Evolutionary conservation across 2,888 invertebrate species (phyloP), one percentile per base, ranked within the genome.

Genomic region (Bunonema sp.): DNA sequence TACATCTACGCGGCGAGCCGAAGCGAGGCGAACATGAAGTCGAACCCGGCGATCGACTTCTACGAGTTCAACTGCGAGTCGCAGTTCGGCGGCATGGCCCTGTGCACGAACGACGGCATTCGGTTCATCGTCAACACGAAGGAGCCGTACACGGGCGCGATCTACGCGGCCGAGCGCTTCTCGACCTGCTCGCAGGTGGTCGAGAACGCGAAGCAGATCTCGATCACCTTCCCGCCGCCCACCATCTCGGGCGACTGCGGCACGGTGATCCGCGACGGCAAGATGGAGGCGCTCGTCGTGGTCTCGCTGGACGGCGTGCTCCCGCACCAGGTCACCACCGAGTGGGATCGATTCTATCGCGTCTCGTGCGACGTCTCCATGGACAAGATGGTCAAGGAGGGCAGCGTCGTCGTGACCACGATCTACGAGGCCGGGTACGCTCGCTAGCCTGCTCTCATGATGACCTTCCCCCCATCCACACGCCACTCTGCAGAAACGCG

Each of bases 41-140:
- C 56, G 37, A 65, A 67, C 38, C 67, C 67, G 12, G 47, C 63
- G 15, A 59, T 54, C 47, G 68, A 68, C 45, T 68, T 59, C 46
- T 68, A 68, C 52, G 68, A 68, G 49, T 68, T 68, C 59, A 68
- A 68, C 46, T 68, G 68, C 32, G 66, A 68, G 41, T 61, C 67
- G 8, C 67, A 68, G 42, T 68, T 68, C 47, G 68, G 68, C 23
- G 68, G 68, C 37, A 68, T 68, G 68, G 68, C 68, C 19, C 49
- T 68, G 33, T 68, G 68, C 48, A 68, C 68, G 22, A 68, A 68
- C 49, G 67, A 68, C 34, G 68, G 68, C 42, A 68, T 68, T 42
- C 53, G 66, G 8, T 68, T 68, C 56, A 69, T 68, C 43, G 67
- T 68, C 42, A 68, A 68, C 54, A 68, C 68, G 41, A 68, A 68